phyloP scores from a whole-genome alignment of 2,113 vertebrate genomes.

The Ceyx margarethae region DNA sequence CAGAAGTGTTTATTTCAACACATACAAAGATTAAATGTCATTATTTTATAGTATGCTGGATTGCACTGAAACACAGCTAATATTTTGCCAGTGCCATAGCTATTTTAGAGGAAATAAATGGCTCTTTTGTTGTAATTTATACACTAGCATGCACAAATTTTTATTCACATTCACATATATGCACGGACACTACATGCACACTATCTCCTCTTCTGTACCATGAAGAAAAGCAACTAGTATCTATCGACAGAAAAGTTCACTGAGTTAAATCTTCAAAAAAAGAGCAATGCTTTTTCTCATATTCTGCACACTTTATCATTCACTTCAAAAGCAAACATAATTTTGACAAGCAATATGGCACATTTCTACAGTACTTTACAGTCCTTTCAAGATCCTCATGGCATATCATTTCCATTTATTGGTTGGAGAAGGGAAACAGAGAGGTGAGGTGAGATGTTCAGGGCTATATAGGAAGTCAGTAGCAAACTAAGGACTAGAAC shows the following conservation, averaged over 20 bases:
- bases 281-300: not conserved
- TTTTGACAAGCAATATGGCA: not conserved
- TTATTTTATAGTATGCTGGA: not conserved
- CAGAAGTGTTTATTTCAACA: not conserved
- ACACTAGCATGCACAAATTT: not conserved
- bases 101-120: not conserved
- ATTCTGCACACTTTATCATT: not conserved
- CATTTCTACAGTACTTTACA: not conserved
- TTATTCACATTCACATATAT: not conserved
- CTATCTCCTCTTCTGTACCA: not conserved
- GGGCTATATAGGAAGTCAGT: not conserved
- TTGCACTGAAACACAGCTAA: not conserved
- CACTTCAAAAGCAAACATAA: not conserved
- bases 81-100: not conserved
- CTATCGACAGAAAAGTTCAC: constrained; percentile 8
- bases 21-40: not conserved
- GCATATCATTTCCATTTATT: not conserved
- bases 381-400: not conserved
- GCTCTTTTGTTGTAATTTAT: not conserved
- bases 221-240: not conserved
- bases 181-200: not conserved
- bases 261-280: not conserved
- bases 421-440: not conserved
- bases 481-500: not conserved
- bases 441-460: not conserved